Percentiles rank a stretch among this genome's conserved stretches.
Evolutionary conservation across 2,888 invertebrate genomes (phyloP).

Genomic region (Iphiclides podalirius): DNA sequence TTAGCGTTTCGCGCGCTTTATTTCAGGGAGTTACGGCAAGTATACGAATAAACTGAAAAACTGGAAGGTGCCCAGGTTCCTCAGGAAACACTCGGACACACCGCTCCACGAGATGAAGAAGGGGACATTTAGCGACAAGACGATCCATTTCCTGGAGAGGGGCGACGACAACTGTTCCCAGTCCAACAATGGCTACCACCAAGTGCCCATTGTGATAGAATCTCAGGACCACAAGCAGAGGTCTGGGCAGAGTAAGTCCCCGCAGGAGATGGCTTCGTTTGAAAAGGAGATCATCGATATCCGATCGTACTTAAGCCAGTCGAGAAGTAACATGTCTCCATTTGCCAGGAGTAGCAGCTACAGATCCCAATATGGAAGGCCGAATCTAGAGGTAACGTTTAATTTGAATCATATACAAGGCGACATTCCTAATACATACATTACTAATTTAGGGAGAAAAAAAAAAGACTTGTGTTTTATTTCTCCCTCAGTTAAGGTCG

Average conservation of each 20-base stretch:
- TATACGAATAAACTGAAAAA: constrained; percentile 80
- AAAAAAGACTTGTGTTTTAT: too few relatives aligned
- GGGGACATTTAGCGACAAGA: constrained; percentile 59
- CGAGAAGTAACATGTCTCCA: constrained; percentile 85
- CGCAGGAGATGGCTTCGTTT: constrained; percentile 72
- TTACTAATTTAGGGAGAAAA: not conserved
- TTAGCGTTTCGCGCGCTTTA: constrained; percentile 22
- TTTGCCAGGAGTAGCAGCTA: constrained; percentile 86
- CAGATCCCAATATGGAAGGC: constrained; percentile 83
- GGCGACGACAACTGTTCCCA: constrained; percentile 50
- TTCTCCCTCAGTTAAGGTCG: too few relatives aligned
- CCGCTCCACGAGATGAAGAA: constrained; percentile 70
- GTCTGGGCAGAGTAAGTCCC: constrained; percentile 59
- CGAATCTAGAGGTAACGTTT: constrained; percentile 68
- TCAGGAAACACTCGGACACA: constrained; percentile 81
- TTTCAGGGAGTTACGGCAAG: constrained; percentile 81
- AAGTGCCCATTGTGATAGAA: constrained; percentile 84
- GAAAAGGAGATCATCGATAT: constrained; percentile 85
- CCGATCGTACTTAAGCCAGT: constrained; percentile 86
- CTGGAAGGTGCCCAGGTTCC: constrained; percentile 85
- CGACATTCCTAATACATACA: not conserved
- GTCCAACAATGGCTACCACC: constrained; percentile 79
- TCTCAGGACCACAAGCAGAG: constrained; percentile 64
- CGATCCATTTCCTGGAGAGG: constrained; percentile 56
- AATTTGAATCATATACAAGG: too few relatives aligned